phyloP scores from a whole-genome alignment of 1,140 invertebrate species.

The Lethrus apterus region DNA sequence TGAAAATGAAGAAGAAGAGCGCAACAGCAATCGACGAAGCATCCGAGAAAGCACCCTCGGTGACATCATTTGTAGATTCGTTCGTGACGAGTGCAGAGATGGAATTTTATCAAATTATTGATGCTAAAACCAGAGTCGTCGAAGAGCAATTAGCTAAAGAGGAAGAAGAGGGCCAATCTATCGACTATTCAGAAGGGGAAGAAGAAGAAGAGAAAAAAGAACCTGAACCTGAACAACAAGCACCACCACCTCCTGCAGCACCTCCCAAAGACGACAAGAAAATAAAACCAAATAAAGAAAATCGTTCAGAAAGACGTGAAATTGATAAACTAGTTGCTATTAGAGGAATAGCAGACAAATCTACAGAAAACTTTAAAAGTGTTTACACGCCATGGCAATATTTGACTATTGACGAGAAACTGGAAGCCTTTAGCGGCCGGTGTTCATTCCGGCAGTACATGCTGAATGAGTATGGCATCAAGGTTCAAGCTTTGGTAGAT shows the following conservation, averaged over 20 bases:
- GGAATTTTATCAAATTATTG: constrained; percentile 33
- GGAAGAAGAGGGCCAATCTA: no score
- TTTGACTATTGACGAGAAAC: constrained; percentile 33
- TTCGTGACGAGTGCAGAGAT: constrained; percentile 28
- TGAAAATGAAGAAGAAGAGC: constrained; percentile 47
- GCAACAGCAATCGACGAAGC: background rate
- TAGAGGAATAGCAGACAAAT: background rate
- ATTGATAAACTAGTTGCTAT: background rate
- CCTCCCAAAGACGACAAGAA: background rate
- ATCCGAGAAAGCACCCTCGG: constrained; percentile 4
- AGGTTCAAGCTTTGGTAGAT: constrained; percentile 36
- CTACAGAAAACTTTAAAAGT: constrained; percentile 3
- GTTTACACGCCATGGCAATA: constrained; percentile 5
- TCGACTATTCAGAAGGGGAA: no score
- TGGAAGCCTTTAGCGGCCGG: constrained; percentile 31
- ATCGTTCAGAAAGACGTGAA: background rate
- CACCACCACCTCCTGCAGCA: no score
- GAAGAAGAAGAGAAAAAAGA: no score
- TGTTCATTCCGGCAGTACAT: constrained; percentile 38
- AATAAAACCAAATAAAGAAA: background rate
- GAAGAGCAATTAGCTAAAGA: no score
- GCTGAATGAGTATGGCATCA: constrained; percentile 39
- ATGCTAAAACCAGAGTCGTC: constrained; percentile 22
- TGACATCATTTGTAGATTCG: constrained; percentile 26
- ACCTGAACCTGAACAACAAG: no score